phyloP scores from a whole-genome alignment of 1,140 invertebrate genomes.

The Drosophila nigromelanica region DNA sequence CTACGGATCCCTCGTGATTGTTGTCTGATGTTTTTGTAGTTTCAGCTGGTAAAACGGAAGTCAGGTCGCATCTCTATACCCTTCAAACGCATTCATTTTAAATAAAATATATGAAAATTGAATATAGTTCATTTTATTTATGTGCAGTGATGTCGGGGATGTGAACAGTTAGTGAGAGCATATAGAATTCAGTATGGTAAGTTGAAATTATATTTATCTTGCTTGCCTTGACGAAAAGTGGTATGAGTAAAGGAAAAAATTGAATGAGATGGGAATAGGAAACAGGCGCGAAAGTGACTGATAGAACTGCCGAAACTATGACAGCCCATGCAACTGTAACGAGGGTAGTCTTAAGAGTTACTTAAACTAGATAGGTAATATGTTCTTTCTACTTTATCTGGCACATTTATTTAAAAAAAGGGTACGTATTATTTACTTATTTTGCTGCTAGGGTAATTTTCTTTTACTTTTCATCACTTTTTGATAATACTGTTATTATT shows the following conservation, averaged over 20 bases:
- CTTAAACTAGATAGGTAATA: too few relatives aligned
- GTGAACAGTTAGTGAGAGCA: neutral
- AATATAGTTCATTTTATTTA: neutral
- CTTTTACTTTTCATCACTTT: too few relatives aligned
- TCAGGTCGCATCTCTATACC: slow-evolving; percentile 29
- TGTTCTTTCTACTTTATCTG: too few relatives aligned
- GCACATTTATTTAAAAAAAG: too few relatives aligned
- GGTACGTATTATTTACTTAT: too few relatives aligned
- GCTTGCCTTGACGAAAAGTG: neutral
- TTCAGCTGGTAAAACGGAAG: slow-evolving; percentile 57
- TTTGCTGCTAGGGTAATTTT: too few relatives aligned
- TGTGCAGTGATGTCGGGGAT: too few relatives aligned
- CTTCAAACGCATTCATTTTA: neutral
- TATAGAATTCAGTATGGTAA: too few relatives aligned
- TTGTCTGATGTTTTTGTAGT: slow-evolving; percentile 38
- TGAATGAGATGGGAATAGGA: slow-evolving; percentile 42
- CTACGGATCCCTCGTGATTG: slow-evolving; percentile 39
- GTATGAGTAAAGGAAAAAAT: slow-evolving; percentile 2
- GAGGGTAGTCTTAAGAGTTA: slow-evolving; percentile 7
- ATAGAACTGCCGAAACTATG: slow-evolving; percentile 68
- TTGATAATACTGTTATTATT: too few relatives aligned
- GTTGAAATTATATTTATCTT: neutral
- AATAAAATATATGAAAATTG: neutral
- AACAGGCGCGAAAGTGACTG: slow-evolving; percentile 62
- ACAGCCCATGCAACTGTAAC: slow-evolving; percentile 46